These are phyloP conservation scores for Hirtodrosophila duncani DNA, from an alignment of 2,888 invertebrate species.

Conservation along the genomic window DNA sequence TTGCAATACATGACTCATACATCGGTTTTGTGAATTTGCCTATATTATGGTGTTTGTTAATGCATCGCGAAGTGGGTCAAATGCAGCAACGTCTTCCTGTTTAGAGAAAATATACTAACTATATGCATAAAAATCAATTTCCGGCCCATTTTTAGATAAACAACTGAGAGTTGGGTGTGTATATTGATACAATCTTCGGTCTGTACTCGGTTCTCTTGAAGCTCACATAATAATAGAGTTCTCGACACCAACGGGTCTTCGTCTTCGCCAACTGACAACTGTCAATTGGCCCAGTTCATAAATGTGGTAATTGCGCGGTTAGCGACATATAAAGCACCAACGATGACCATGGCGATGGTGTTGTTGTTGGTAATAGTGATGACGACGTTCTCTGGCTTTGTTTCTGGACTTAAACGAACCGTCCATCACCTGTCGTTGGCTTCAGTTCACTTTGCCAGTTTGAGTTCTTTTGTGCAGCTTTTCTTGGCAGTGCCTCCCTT, in stretches of 20 bases:
- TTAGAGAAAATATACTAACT: slow-evolving; percentile 21
- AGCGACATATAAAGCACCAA: slow-evolving; percentile 54
- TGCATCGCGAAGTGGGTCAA: slow-evolving; percentile 32
- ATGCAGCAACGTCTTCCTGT: slow-evolving; percentile 41
- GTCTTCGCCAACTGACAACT: slow-evolving; percentile 10
- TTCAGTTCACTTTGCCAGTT: slow-evolving; percentile 1
- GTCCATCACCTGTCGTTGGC: slow-evolving; percentile 29
- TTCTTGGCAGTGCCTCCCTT: slow-evolving; percentile 36
- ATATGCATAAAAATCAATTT: slow-evolving; percentile 45
- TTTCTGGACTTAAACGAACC: slow-evolving; percentile 41
- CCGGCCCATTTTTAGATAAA: slow-evolving; percentile 30
- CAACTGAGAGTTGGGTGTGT: too few relatives aligned
- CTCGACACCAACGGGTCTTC: slow-evolving; percentile 29
- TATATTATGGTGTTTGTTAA: slow-evolving; percentile 32
- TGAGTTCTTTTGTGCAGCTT: slow-evolving; percentile 22
- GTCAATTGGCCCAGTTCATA: slow-evolving; percentile 70
- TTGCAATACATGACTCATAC: slow-evolving; percentile 29
- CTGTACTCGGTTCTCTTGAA: slow-evolving; percentile 21
- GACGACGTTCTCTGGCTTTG: slow-evolving; percentile 31
- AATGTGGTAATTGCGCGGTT: slow-evolving; percentile 67
- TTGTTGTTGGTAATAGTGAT: too few relatives aligned
- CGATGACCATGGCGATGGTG: slow-evolving; percentile 14
- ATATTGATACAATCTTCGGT: slow-evolving; percentile 4
- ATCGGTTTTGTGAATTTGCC: slow-evolving; percentile 33
- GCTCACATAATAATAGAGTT: slow-evolving; percentile 31